Evolutionary conservation across 2,797 vertebrate species (phyloP).

Genomic region (Gymnocypris eckloni): DNA sequence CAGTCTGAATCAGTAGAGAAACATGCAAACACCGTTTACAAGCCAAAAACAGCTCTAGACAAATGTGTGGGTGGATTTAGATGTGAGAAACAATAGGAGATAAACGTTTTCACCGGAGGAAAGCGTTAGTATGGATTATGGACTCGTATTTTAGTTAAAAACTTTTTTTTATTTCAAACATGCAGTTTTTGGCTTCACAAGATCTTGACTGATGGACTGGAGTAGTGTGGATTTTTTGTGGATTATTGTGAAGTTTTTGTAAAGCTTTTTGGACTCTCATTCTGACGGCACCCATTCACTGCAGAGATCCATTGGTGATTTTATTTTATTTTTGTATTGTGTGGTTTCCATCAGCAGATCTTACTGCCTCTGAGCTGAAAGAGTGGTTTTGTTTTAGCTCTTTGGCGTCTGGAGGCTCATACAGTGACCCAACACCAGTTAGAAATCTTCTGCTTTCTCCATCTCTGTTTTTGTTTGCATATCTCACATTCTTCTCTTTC

Average conservation of each 20-base stretch:
- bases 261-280: not conserved
- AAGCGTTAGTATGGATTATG: not conserved
- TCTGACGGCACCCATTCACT: not conserved
- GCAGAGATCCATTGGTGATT: not conserved
- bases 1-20: not conserved
- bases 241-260: not conserved
- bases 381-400: not conserved
- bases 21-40: too few species aligned
- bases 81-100: not conserved
- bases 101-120: not conserved
- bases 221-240: not conserved
- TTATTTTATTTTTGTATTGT: not conserved
- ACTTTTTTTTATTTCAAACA: not conserved
- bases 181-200: not conserved
- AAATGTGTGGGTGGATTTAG: not conserved
- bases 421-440: conserved; percentile 61
- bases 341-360: conserved; percentile 29
- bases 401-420: conserved; percentile 62
- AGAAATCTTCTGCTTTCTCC: conserved; percentile 65
- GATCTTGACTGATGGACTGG: not conserved
- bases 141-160: not conserved
- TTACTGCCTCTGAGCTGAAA: not conserved
- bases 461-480: conserved; percentile 63
- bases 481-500: conserved; percentile 52
- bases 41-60: not conserved